A percentile compares a stretch with the other conserved stretches of the same genome.
These are phyloP conservation scores for Phania funesta DNA, from an alignment of 2,888 invertebrate genomes.

Conservation along the genomic window DNA sequence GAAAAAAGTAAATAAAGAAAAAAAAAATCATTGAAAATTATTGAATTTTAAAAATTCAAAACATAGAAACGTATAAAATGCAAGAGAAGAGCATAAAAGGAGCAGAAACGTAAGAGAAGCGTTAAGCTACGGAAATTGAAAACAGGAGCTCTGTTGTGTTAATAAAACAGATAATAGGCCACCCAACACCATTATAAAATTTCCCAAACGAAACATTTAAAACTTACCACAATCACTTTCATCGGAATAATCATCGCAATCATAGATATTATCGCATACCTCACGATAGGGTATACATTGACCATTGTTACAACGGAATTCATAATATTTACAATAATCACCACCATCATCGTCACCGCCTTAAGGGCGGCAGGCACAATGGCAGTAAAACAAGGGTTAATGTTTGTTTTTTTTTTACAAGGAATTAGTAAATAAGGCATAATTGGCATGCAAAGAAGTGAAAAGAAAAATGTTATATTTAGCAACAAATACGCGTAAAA, in stretches of 20 bases:
- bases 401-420: neutral
- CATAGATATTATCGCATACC: constrained; percentile 84
- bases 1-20: constrained; percentile 55
- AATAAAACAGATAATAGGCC: constrained; percentile 17
- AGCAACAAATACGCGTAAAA: neutral
- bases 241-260: constrained; percentile 88
- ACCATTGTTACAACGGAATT: constrained; percentile 86
- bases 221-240: constrained; percentile 90
- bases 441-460: constrained; percentile 43
- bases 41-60: constrained; percentile 13
- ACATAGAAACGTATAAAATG: constrained; percentile 29
- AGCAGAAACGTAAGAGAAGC: neutral
- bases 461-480: constrained; percentile 17
- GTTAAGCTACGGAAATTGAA: neutral
- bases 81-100: neutral
- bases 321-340: constrained; percentile 78
- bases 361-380: constrained; percentile 46
- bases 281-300: constrained; percentile 82
- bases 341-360: constrained; percentile 70
- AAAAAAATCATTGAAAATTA: constrained; percentile 68
- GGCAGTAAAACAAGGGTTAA: constrained; percentile 40
- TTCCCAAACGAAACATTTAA: neutral
- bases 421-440: neutral
- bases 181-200: constrained; percentile 40
- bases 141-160: neutral